Conservation (phyloP, 1,140 invertebrate genomes). For the Anoplophora glabripennis region DNA sequence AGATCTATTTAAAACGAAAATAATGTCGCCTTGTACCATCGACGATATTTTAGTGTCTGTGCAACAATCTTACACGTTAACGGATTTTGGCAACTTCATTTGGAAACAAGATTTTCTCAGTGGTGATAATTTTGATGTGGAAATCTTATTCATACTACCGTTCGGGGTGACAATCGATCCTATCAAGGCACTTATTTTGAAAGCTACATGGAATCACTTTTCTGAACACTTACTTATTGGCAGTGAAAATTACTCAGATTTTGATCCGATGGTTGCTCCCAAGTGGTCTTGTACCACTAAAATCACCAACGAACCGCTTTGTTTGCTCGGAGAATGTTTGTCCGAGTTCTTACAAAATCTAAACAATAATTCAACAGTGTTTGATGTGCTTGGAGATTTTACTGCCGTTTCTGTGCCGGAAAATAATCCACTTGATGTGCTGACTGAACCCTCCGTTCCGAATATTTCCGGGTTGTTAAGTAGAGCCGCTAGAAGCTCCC, state of each 20-base stretch:
- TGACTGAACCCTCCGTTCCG: constrained; percentile 59
- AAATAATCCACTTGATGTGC: constrained; percentile 52
- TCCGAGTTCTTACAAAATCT: constrained; percentile 56
- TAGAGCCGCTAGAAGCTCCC: constrained; percentile 47
- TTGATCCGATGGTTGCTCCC: constrained; percentile 81
- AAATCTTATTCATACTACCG: constrained; percentile 62
- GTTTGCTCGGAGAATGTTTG: constrained; percentile 60
- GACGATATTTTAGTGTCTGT: constrained; percentile 73
- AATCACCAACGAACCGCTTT: constrained; percentile 59
- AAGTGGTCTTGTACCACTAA: constrained; percentile 69
- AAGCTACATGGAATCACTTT: constrained; percentile 84
- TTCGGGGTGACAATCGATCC: constrained; percentile 84
- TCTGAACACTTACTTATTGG: constrained; percentile 86
- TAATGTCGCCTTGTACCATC: constrained; percentile 59
- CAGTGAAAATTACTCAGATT: constrained; percentile 80
- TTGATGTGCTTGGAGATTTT: constrained; percentile 59
- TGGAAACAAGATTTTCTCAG: constrained; percentile 73
- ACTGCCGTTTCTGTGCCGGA: constrained; percentile 23
- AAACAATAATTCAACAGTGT: constrained; percentile 50
- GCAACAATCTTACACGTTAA: constrained; percentile 78
- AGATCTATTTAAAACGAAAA: constrained; percentile 76
- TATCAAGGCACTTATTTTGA: constrained; percentile 71
- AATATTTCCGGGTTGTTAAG: constrained; percentile 53
- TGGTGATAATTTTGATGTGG: constrained; percentile 59
- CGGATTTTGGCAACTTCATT: constrained; percentile 63